A percentile compares a stretch with the other conserved stretches of the same genome.
Conservation (phyloP, 2,888 invertebrate species). For the Merodon equestris region DNA sequence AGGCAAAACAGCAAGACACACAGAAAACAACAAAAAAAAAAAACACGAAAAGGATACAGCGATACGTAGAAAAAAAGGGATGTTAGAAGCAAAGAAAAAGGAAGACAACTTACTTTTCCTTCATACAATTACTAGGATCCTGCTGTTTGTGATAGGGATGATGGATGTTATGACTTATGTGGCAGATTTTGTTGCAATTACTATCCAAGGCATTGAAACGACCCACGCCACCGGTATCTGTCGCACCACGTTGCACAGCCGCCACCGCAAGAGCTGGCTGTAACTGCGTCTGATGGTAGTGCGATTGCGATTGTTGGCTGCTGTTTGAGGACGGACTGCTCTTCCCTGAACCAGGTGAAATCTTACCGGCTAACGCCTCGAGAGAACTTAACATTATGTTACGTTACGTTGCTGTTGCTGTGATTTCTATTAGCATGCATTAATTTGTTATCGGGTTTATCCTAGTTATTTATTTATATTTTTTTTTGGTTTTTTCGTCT, state of each 20-base stretch:
- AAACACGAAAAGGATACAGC: conserved; percentile 9
- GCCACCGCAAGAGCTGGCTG: conserved; percentile 73
- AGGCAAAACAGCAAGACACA: conserved; percentile 1
- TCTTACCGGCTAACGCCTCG: conserved; percentile 93
- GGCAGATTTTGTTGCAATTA: conserved; percentile 74
- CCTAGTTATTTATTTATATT: too few species aligned
- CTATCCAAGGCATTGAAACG: conserved; percentile 71
- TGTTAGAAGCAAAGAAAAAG: too few species aligned
- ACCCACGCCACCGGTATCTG: conserved; percentile 52
- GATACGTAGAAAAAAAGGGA: too few species aligned
- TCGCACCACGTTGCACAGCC: conserved; percentile 71
- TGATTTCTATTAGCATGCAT: conserved; percentile 60
- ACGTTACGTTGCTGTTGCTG: conserved; percentile 69
- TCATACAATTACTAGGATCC: conserved; percentile 76
- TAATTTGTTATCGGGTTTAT: conserved; percentile 21
- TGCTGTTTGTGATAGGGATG: conserved; percentile 75
- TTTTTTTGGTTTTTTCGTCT: conserved; percentile 21
- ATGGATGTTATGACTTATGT: conserved; percentile 74
- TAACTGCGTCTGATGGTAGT: conserved; percentile 66
- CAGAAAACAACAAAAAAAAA: conserved; percentile 15
- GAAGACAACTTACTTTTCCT: conserved; percentile 77
- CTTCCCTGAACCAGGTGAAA: conserved; percentile 87
- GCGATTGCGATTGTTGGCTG: conserved; percentile 69
- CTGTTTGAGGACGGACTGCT: conserved; percentile 72
- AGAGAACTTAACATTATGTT: conserved; percentile 89